Evolutionary conservation across 1,140 invertebrate genomes (phyloP).

Genomic region (Oryctes rhinoceros): DNA sequence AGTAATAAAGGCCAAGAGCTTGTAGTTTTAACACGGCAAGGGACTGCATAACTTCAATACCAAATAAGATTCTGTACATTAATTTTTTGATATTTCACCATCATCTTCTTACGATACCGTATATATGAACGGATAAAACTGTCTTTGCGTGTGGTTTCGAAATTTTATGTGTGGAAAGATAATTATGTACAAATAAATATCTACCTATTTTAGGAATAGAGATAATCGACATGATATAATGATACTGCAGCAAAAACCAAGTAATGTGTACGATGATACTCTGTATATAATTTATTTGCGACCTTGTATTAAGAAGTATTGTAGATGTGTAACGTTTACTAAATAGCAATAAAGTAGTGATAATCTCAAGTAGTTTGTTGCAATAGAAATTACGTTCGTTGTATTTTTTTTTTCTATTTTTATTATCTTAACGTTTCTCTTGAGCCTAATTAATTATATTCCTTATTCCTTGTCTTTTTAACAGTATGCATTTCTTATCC

Average conservation of each 20-base stretch:
- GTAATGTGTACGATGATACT: not conserved
- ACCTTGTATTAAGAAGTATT: slow-evolving; percentile 14
- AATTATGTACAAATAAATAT: slow-evolving; percentile 28
- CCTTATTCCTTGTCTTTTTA: too few species aligned
- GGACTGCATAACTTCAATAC: slow-evolving; percentile 50
- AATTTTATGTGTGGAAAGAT: slow-evolving; percentile 6
- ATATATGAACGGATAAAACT: not conserved
- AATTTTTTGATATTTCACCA: not conserved
- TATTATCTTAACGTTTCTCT: too few species aligned
- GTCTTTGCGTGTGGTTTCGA: slow-evolving; percentile 14
- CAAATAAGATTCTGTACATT: slow-evolving; percentile 51
- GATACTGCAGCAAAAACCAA: not conserved
- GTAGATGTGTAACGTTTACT: slow-evolving; percentile 32
- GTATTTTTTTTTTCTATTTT: too few species aligned
- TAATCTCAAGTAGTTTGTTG: not conserved
- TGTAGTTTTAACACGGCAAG: slow-evolving; percentile 49
- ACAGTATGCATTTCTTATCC: too few species aligned
- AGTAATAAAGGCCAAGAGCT: slow-evolving; percentile 55
- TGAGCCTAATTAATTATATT: too few species aligned
- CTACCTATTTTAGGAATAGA: not conserved
- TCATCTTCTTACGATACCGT: not conserved
- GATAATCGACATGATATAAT: not conserved
- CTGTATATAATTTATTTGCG: slow-evolving; percentile 31
- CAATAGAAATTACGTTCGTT: too few species aligned
- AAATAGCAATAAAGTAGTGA: slow-evolving; percentile 8